phyloP scores from a whole-genome alignment of 2,888 invertebrate genomes.

The Protophormia terraenovae region DNA sequence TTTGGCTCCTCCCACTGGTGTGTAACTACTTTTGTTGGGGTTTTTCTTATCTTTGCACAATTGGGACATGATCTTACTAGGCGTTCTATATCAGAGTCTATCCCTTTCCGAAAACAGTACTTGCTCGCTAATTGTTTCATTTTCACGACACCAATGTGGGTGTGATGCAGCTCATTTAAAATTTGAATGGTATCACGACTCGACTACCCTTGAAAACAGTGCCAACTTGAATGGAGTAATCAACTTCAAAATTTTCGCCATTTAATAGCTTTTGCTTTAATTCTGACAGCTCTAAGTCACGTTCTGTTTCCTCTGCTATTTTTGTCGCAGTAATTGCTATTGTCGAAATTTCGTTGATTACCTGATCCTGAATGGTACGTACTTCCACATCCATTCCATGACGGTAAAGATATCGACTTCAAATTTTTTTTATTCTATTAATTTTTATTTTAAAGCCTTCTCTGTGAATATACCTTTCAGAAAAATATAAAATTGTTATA shows the following conservation, averaged over 20 bases:
- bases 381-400: not conserved
- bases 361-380: conserved; percentile 19
- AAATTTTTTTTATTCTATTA: too few relatives aligned
- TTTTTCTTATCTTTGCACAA: conserved; percentile 30
- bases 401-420: too few relatives aligned
- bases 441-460: too few relatives aligned
- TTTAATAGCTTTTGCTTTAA: conserved; percentile 13
- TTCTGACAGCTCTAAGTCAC: conserved; percentile 7
- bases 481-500: too few relatives aligned
- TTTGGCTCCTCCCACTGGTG: conserved; percentile 28
- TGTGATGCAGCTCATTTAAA: conserved; percentile 24
- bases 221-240: conserved; percentile 20
- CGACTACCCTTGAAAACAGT: conserved; percentile 32
- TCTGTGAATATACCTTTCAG: too few relatives aligned
- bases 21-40: conserved; percentile 9
- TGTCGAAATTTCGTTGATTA: conserved; percentile 43
- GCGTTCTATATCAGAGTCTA: conserved; percentile 21
- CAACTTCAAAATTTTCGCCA: conserved; percentile 5
- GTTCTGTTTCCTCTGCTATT: conserved; percentile 19
- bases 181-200: conserved; percentile 3
- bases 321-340: conserved; percentile 32
- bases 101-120: conserved; percentile 21
- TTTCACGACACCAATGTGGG: not conserved
- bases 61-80: conserved; percentile 18
- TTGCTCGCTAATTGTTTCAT: conserved; percentile 13